These are phyloP conservation scores for Myotis vivesi DNA, from an alignment of 2,797 vertebrate species.

Conservation along the genomic window DNA sequence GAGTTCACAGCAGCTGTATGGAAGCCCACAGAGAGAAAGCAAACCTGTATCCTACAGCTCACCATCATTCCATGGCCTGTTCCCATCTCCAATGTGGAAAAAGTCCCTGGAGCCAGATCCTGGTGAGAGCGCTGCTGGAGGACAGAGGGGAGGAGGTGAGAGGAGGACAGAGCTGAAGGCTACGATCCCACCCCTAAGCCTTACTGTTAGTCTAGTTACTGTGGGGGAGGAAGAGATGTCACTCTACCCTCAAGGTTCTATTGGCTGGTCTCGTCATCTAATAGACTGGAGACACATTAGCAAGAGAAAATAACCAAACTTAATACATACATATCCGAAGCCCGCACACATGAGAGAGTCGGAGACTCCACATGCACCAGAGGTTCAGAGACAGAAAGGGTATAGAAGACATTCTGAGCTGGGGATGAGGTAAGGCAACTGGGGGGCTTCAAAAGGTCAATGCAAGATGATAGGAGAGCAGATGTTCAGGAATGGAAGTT, in stretches of 20 bases:
- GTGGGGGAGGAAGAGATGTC: background rate
- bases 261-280: background rate
- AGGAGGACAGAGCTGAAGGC: accelerated
- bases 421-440: background rate
- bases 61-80: background rate
- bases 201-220: background rate
- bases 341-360: background rate
- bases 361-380: too few species aligned
- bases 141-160: accelerated
- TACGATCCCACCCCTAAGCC: accelerated
- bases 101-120: too few species aligned
- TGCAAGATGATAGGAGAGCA: background rate
- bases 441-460: background rate
- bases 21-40: background rate
- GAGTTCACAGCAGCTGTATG: background rate
- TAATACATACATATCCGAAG: background rate
- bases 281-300: background rate
- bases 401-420: background rate
- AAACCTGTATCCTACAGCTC: accelerated
- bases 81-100: background rate
- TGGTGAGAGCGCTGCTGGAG: accelerated
- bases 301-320: background rate
- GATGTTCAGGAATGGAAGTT: background rate
- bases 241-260: background rate
- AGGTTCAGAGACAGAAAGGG: background rate